Evolutionary conservation across 2,888 invertebrate species (phyloP), one percentile per base, ranked within the genome.

Genomic region (Nowickia ferox): DNA sequence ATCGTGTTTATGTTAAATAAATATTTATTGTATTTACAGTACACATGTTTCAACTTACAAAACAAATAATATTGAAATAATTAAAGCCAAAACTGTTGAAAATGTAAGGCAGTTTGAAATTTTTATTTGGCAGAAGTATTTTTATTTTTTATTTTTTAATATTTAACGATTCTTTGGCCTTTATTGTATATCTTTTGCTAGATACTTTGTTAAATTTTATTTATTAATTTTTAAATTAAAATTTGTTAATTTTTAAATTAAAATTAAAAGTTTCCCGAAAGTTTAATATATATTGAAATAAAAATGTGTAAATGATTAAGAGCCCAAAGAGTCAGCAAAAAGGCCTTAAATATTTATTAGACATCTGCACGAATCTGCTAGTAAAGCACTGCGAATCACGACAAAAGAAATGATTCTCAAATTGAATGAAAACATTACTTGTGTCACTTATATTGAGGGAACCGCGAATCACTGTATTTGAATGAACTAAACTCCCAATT

Each of bases 121-220:
- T 15, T 55, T 75, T 76, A 30, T 76, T 66, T 66, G 76, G 65
- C n/a, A n/a, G n/a, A n/a, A n/a, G n/a, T n/a, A n/a, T n/a, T n/a
- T n/a, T n/a, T n/a, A n/a, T n/a, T n/a, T n/a, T n/a, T n/a, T n/a
- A n/a, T n/a, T n/a, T n/a, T n/a, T n/a, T n/a, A n/a, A 53, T 65
- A 44, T 76, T 76, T 76, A 44, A 65, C 38, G 46, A 40, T 68
- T 4, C 11, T 48, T 19, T 13, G 22, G 53, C 9, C 15, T 55
- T 71, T 69, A 4, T 22, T 11, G 30, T 17, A 19, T 11, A 15
- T 30, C 1, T 30, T 48, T 46, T 22, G 22, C n/a, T 44, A 30
- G 22, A 6, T 51, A 68, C 30, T 48, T 57, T 40, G 59, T 46
- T n/a, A 63, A 30, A 55, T 76, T 9, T 38, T 38, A 5, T 40